Evolutionary conservation across 2,888 invertebrate species (phyloP).

Genomic region (Mesodorylaimus sp.): DNA sequence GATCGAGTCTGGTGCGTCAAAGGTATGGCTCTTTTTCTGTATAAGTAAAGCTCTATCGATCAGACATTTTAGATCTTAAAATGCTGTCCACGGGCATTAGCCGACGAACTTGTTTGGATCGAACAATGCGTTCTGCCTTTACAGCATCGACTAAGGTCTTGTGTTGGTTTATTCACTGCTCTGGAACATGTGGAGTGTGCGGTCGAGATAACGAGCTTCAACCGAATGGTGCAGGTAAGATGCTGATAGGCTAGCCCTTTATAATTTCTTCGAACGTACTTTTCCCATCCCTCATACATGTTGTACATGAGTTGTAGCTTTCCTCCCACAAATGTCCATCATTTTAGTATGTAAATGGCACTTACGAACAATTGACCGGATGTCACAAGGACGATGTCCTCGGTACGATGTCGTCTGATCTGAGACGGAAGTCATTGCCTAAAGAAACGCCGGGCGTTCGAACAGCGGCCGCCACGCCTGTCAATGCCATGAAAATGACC

Average conservation of each 20-base stretch:
- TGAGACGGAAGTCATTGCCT: conserved; percentile 15
- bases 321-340: no score
- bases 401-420: conserved; percentile 24
- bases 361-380: conserved; percentile 34
- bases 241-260: conserved; percentile 1
- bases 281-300: no score
- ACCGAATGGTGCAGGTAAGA: conserved; percentile 5
- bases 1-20: neutral
- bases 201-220: conserved; percentile 7
- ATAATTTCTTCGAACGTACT: no score
- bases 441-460: no score
- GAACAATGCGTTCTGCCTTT: conserved; percentile 4
- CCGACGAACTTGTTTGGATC: neutral
- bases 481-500: no score
- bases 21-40: neutral
- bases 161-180: conserved; percentile 5
- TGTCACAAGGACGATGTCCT: conserved; percentile 31
- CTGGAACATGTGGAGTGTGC: conserved; percentile 5
- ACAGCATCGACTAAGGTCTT: neutral
- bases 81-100: neutral
- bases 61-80: neutral
- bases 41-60: neutral
- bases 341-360: conserved; percentile 36
- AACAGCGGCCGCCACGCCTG: no score
- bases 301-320: no score